Evolutionary conservation across 2,888 invertebrate genomes (phyloP), one percentile per base, ranked within the genome.

Genomic region (Craniophora ligustri): DNA sequence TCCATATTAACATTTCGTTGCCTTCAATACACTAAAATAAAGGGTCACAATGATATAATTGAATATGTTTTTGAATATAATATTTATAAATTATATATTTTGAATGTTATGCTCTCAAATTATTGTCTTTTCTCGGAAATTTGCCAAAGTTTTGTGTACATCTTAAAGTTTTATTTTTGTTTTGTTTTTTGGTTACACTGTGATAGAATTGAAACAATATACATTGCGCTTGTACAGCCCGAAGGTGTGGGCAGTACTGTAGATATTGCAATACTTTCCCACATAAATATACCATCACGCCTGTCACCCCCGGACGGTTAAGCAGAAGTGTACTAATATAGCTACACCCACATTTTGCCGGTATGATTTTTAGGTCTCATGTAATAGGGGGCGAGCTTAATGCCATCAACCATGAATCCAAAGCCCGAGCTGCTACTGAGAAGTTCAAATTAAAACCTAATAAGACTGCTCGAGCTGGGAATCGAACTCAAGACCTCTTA

Each of bases 31-130:
- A 32, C 48, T 75, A 74, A 81, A 79, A 81, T 78, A 76, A 78
- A 75, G 67, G 61, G 46, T 61, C 48, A 72, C 48, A 69, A 71
- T 72, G 58, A 77, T 76, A 70, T 78, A 75, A 80, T 82, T 76
- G 75, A 76, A 76, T 67, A 49, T 65, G 66, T 72, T 70, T 56
- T 61, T 46, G 62, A 68, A 60, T 68, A 60, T 55, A 26, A 26
- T n/a, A n/a, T n/a, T n/a, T n/a, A 76, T 80, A 82, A 79, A 75
- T 78, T 75, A 78, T 62, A 78, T 62, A 48, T 46, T 44, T 50
- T 30, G 59, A 65, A 46, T 23, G 13, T 53, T 28, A n/a, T 62
- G 45, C 40, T 28, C 14, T 18, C 41, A 19, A 54, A 49, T 68
- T 62, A 56, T 47, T 39, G 26, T 13, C 2, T 13, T 40, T 64